These are phyloP conservation scores for Siphamia tubifer DNA, from an alignment of 2,113 vertebrate species.

Conservation along the genomic window DNA sequence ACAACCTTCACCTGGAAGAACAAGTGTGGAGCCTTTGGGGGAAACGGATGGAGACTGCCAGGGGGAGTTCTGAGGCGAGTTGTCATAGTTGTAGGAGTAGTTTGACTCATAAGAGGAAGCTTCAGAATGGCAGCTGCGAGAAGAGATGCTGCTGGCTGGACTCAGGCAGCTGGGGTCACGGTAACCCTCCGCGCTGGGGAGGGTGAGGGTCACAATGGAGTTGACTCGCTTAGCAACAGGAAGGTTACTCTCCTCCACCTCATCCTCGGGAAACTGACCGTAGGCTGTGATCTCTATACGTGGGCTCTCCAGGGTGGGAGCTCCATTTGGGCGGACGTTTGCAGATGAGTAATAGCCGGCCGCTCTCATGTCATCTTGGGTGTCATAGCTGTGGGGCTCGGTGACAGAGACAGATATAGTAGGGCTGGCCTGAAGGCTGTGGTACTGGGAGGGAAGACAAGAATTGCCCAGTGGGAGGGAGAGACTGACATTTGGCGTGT, in stretches of 20 bases:
- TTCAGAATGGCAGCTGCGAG: slow-evolving; percentile 95
- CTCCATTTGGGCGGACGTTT: slow-evolving; percentile 82
- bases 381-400: slow-evolving; percentile 84
- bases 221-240: slow-evolving; percentile 83
- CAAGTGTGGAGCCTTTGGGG: slow-evolving; percentile 84
- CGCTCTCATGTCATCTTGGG: slow-evolving; percentile 78
- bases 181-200: slow-evolving; percentile 90
- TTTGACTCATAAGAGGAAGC: slow-evolving; percentile 94
- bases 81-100: slow-evolving; percentile 90
- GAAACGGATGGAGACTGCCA: slow-evolving; percentile 97
- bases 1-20: slow-evolving; percentile 75
- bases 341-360: slow-evolving; percentile 81
- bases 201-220: slow-evolving; percentile 88
- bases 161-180: slow-evolving; percentile 94
- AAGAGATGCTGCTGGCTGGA: slow-evolving; percentile 95
- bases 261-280: slow-evolving; percentile 88
- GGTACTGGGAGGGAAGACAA: slow-evolving; percentile 86
- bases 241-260: slow-evolving; percentile 80
- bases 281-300: slow-evolving; percentile 98
- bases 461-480: slow-evolving; percentile 85
- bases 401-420: slow-evolving; percentile 82
- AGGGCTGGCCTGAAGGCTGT: slow-evolving; percentile 87
- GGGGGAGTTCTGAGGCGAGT: slow-evolving; percentile 93
- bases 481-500: slow-evolving; percentile 83
- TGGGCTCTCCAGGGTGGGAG: slow-evolving; percentile 91